phyloP scores from a whole-genome alignment of 2,113 vertebrate genomes.

The Salminus brasiliensis region DNA sequence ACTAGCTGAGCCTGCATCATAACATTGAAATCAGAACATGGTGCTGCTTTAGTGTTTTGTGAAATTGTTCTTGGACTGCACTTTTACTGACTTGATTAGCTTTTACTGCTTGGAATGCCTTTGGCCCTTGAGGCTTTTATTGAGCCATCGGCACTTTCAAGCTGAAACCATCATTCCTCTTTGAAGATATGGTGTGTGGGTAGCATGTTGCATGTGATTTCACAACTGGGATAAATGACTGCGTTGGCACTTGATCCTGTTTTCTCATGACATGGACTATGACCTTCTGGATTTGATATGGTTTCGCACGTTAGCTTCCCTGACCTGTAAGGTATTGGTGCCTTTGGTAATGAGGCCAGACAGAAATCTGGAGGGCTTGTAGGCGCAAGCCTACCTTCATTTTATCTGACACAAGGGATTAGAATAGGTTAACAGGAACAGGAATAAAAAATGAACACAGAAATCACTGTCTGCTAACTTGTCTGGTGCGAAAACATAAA shows the following conservation, averaged over 20 bases:
- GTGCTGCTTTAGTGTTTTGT: neutral
- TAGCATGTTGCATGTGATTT: slow-evolving; percentile 29
- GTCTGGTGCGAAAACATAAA: too few species aligned
- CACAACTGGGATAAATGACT: slow-evolving; percentile 36
- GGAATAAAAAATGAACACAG: neutral
- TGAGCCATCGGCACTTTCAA: slow-evolving; percentile 41
- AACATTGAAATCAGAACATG: neutral
- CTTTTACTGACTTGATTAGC: slow-evolving; percentile 22
- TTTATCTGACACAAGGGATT: neutral
- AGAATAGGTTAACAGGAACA: neutral
- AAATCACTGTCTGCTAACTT: too few species aligned
- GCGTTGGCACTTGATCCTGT: slow-evolving; percentile 6
- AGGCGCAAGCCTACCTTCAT: neutral
- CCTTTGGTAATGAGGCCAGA: neutral
- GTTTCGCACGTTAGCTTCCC: neutral
- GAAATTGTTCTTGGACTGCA: slow-evolving; percentile 7
- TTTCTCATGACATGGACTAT: slow-evolving; percentile 11
- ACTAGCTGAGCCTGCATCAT: slow-evolving; percentile 1
- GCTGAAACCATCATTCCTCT: slow-evolving; percentile 22
- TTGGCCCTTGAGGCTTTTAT: slow-evolving; percentile 51
- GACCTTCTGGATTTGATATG: slow-evolving; percentile 1
- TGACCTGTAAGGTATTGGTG: neutral
- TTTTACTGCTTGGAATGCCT: slow-evolving; percentile 44
- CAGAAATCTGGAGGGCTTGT: neutral
- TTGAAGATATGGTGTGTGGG: slow-evolving; percentile 40